Percentiles rank a stretch among this genome's conserved stretches.
These are phyloP conservation scores for Kryphioiulus occultus DNA, from an alignment of 2,888 invertebrate genomes.

Conservation along the genomic window DNA sequence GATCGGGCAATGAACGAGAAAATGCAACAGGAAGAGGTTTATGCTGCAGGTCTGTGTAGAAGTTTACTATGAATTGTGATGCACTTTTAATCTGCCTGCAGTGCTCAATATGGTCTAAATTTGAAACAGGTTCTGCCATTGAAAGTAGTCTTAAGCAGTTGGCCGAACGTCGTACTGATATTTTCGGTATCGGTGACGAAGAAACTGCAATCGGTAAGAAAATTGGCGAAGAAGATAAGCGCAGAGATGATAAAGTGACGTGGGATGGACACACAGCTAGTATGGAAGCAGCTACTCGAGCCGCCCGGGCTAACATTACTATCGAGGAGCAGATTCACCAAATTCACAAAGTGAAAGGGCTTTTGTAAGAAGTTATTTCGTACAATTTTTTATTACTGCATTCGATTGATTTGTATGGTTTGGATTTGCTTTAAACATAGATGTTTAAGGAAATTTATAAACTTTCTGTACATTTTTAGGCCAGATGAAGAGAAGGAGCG, in stretches of 20 bases:
- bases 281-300: conserved; percentile 93
- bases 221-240: conserved; percentile 86
- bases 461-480: conserved; percentile 55
- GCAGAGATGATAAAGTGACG: conserved; percentile 86
- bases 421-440: neutral
- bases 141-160: conserved; percentile 93
- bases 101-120: neutral
- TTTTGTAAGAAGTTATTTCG: conserved; percentile 67
- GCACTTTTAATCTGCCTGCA: neutral
- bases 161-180: conserved; percentile 99
- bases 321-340: conserved; percentile 97
- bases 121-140: conserved; percentile 77
- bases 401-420: neutral
- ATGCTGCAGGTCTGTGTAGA: conserved; percentile 69
- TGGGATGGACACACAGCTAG: conserved; percentile 99
- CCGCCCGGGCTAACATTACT: conserved; percentile 93
- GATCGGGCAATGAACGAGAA: conserved; percentile 94
- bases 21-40: conserved; percentile 87
- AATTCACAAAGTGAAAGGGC: conserved; percentile 94
- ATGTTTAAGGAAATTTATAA: neutral
- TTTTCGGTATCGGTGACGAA: conserved; percentile 98
- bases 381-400: neutral
- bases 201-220: conserved; percentile 99
- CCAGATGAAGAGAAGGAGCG: conserved; percentile 97
- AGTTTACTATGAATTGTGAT: neutral